A percentile compares a stretch with the other conserved stretches of the same genome.
Evolutionary conservation across 2,113 vertebrate genomes (phyloP).

Genomic region (Motacilla tschutschensis): DNA sequence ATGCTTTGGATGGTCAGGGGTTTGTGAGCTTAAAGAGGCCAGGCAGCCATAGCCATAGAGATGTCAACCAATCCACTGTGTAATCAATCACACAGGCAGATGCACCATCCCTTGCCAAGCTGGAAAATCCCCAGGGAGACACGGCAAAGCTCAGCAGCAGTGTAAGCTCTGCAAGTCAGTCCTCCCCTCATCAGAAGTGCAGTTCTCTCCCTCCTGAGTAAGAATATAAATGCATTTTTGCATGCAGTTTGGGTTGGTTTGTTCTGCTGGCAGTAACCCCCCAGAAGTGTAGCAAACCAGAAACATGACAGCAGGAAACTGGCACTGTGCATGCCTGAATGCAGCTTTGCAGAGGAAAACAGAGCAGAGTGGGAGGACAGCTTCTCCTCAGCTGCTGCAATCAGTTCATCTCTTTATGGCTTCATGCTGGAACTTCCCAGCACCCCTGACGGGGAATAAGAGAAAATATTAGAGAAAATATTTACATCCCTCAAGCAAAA

Average conservation of each 20-base stretch:
- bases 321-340: not conserved
- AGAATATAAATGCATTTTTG: not conserved
- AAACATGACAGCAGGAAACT: not conserved
- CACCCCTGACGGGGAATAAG: not conserved
- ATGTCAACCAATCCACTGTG: not conserved
- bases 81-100: not conserved
- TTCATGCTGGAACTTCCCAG: not conserved
- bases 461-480: not conserved
- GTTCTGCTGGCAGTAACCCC: not conserved
- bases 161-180: not conserved
- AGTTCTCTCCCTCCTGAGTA: not conserved
- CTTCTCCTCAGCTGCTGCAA: not conserved
- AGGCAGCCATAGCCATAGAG: not conserved
- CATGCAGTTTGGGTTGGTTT: not conserved
- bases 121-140: not conserved
- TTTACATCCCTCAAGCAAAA: not conserved
- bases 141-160: not conserved
- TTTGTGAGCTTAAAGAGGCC: not conserved
- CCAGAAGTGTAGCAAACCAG: not conserved
- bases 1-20: not conserved
- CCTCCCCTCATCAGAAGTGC: not conserved
- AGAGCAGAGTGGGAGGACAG: not conserved
- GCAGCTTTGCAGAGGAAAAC: not conserved
- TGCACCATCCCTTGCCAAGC: not conserved
- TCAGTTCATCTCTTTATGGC: not conserved